Percentiles rank a stretch among this genome's conserved stretches.
Conservation (phyloP, 2,888 invertebrate species). For the Pelosia muscerda region DNA sequence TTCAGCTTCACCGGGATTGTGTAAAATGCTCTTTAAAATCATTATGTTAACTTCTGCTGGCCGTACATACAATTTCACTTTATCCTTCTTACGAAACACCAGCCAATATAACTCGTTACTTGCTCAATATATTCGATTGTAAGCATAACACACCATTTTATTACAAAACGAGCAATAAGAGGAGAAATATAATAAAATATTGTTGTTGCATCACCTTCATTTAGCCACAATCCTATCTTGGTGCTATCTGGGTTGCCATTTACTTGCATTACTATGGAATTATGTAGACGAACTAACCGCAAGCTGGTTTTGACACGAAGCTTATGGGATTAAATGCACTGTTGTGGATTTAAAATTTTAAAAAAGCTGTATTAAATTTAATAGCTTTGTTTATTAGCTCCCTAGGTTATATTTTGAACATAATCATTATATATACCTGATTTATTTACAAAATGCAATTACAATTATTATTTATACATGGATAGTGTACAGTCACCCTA, state of each 20-base stretch:
- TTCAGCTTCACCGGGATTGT: not conserved
- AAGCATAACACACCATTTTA: conserved; percentile 19
- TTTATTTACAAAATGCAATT: not conserved
- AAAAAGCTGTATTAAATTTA: not conserved
- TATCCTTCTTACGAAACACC: conserved; percentile 14
- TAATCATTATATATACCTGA: not conserved
- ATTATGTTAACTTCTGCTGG: not conserved
- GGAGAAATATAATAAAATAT: conserved; percentile 46
- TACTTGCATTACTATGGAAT: conserved; percentile 73
- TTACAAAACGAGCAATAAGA: conserved; percentile 51
- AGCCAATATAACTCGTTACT: conserved; percentile 8
- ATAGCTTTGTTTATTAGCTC: not conserved
- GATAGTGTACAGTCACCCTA: no score
- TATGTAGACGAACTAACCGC: conserved; percentile 63
- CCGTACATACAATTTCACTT: not conserved
- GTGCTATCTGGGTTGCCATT: conserved; percentile 68
- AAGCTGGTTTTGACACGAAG: conserved; percentile 37
- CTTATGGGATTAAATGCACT: not conserved
- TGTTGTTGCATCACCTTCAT: conserved; percentile 67
- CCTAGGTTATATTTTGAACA: not conserved
- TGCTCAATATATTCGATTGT: conserved; percentile 20
- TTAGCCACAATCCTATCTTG: conserved; percentile 72
- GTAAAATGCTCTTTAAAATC: not conserved
- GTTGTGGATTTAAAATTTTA: not conserved
- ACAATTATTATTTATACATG: no score